Base-by-base conservation (phyloP, 1,140 invertebrate genomes). In the Philaenus spumarius region DNA sequence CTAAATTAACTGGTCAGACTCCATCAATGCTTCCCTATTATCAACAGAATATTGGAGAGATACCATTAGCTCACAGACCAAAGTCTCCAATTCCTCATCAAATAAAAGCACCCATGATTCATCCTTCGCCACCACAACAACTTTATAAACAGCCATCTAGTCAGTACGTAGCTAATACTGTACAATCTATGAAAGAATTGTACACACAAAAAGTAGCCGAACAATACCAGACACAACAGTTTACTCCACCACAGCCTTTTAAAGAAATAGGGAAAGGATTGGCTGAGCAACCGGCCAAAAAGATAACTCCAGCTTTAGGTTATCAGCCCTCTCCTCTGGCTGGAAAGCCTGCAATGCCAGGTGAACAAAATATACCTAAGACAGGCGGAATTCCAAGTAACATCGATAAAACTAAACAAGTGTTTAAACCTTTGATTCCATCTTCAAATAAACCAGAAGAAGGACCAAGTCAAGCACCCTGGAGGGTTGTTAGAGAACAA, bases 41-140 rank as follows among this genome's bases (percentile, higher is more conserved):
- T 69, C 80, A 83, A 68, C 76, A 78, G 71, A 75, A 81, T 66
- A 75, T 81, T 66, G 78, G 79, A 61, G 70, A 74, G 60, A 68
- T 80, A 58, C 63, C 63, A 3, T 35, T 62, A 12, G 48, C 60
- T 42, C 59, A 60, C 37, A 55, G 52, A 46, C 40, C 62, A 37
- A 56, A 56, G 26, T 65, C 64, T 12, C 64, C 64, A 23, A 24
- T 58, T 19, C 63, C 63, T 24, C 60, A 62, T 58, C 40, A 26
- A 37, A 64, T 64, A 37, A 62, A 58, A 42, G 63, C 63, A 2
- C 63, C 63, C 2, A n/a, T 24, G 26, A 26, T 61, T 17, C 26
- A 48, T 11, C 52, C 61, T 1, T 15, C 48, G 3, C 45, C 26
- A 45, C 26, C 59, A 40, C 15, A 39, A 7, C 45, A 20, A 39